Evolutionary conservation across 2,888 invertebrate species (phyloP), one percentile per base, ranked within the genome.

Genomic region (Meloe dianella): DNA sequence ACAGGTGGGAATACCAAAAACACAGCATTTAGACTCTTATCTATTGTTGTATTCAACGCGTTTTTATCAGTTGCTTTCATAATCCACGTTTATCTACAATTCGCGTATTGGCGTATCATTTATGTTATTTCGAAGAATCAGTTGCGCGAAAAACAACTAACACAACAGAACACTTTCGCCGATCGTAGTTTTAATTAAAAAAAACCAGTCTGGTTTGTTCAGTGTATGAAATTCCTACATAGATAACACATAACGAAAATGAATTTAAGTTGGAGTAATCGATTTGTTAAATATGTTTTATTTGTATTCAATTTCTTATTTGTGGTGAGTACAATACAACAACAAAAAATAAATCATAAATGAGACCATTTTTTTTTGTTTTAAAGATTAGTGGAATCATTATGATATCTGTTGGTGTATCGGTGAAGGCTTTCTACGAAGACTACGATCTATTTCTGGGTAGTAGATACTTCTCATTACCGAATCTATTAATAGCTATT

Each of bases 321-420:
- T 85, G 94, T 94, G 87, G 95, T 95, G 85, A 91, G 93, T 88
- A 17, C 3, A 14, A n/a, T 10, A 56, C 0, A 14, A 10, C 27
- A 4, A 29, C 6, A 30, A 27, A 9, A 29, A n/a, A n/a, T n/a
- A n/a, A n/a, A n/a, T n/a, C n/a, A n/a, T n/a, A n/a, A n/a, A n/a
- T n/a, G n/a, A n/a, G n/a, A n/a, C n/a, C n/a, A n/a, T n/a, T n/a
- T n/a, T n/a, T 61, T 47, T 8, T 71, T 72, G 69, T 75, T 74
- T 88, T 89, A 71, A 86, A 97, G 97, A 87, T 97, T 72, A 92
- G 93, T 58, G 97, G 97, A 20, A 86, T 96, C 70, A 90, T 92
- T 68, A 89, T 97, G 75, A 87, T 97, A 77, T 88, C 92, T 17
- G 90, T 93, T 70, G 97, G 97, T 59, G 90, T 92, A 8, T 90